Conservation (phyloP, 2,113 vertebrate genomes). For the Drymodes brunneopygia region DNA sequence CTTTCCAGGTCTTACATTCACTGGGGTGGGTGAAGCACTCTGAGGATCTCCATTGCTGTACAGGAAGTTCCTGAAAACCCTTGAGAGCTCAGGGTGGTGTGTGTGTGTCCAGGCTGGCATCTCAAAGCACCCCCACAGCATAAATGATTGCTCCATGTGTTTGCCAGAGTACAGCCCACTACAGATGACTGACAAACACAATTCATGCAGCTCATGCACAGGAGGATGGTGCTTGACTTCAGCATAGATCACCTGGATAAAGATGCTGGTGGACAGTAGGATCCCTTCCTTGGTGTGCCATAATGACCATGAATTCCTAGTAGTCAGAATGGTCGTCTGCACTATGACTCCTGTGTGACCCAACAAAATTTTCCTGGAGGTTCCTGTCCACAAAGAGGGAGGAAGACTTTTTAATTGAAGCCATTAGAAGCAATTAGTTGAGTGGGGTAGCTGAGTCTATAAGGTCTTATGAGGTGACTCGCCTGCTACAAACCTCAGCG, state of each 20-base stretch:
- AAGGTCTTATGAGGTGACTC: background rate
- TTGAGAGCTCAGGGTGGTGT: background rate
- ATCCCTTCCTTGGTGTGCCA: accelerated
- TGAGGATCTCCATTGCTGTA: background rate
- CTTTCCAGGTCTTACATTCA: background rate
- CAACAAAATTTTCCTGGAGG: background rate
- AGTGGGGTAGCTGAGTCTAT: background rate
- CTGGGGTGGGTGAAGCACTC: background rate
- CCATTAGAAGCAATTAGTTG: background rate
- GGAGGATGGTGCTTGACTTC: background rate
- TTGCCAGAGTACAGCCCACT: background rate
- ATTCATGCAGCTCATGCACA: background rate
- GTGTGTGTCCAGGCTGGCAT: background rate
- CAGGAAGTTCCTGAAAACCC: background rate
- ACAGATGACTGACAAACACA: background rate
- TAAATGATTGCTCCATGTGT: background rate
- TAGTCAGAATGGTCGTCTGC: background rate
- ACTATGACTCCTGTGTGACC: background rate
- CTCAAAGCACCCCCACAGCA: background rate
- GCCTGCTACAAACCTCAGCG: background rate
- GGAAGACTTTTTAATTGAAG: background rate
- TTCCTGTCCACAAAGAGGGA: background rate
- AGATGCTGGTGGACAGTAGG: background rate
- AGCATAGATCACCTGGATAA: background rate
- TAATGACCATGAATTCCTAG: background rate